phyloP scores from a whole-genome alignment of 35 echinoderm and acorn worm species.

The Heliocidaris erythrogramma region DNA sequence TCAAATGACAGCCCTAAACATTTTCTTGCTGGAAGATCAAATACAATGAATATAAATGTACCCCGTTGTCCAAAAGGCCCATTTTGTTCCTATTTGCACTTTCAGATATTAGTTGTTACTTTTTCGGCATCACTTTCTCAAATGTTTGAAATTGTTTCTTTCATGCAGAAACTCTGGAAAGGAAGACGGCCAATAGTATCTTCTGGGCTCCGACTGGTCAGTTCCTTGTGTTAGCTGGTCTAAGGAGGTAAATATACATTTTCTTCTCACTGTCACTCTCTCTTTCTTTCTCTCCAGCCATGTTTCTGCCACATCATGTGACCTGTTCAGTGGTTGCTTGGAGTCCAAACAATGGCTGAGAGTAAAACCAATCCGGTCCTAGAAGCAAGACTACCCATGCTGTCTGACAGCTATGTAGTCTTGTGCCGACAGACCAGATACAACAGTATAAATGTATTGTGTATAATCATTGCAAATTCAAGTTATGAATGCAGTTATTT shows the following conservation, averaged over 20 bases:
- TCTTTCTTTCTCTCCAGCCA: not conserved
- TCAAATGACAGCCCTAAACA: too few species aligned
- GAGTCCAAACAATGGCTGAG: conserved; percentile 47
- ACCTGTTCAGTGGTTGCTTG: conserved; percentile 37
- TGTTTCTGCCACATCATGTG: conserved; percentile 44
- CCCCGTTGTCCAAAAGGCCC: too few species aligned
- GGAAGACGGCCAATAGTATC: conserved; percentile 74
- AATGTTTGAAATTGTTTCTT: not conserved
- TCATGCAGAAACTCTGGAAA: conserved; percentile 80
- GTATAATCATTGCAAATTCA: too few species aligned
- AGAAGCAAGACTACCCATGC: conserved; percentile 37
- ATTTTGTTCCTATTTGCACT: too few species aligned
- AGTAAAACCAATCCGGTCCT: conserved; percentile 26
- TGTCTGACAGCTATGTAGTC: conserved; percentile 50
- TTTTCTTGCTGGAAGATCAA: too few species aligned
- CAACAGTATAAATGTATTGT: not conserved
- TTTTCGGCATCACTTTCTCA: too few species aligned
- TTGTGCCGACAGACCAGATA: conserved; percentile 50
- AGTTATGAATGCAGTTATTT: too few species aligned
- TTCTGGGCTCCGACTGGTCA: conserved; percentile 94
- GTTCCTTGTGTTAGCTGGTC: conserved; percentile 93
- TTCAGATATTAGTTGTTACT: too few species aligned
- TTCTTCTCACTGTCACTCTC: too few species aligned
- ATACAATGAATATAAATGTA: too few species aligned
- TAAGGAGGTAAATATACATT: conserved; percentile 71